phyloP scores from a whole-genome alignment of 2,888 invertebrate genomes.

The Pterobdella sp. region DNA sequence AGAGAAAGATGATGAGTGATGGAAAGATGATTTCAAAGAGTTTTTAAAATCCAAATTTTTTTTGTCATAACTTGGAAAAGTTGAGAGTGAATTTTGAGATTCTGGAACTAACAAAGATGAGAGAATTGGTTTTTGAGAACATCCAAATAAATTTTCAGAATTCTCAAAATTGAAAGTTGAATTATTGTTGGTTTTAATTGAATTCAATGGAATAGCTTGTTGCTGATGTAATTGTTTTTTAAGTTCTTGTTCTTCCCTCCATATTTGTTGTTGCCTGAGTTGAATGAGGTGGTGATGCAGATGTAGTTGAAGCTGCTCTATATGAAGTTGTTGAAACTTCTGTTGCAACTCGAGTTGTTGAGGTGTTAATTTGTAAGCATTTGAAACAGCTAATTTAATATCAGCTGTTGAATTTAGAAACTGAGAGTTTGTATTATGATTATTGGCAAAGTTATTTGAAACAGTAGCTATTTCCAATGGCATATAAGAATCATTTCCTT shows the following conservation, averaged over 20 bases:
- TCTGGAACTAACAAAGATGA: not conserved
- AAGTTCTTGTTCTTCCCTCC: conserved; percentile 10
- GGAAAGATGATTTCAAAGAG: not conserved
- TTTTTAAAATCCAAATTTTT: too few relatives aligned
- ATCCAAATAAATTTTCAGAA: too few relatives aligned
- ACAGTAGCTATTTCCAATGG: too few relatives aligned
- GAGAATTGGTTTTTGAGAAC: not conserved
- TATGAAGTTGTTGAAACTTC: conserved; percentile 22
- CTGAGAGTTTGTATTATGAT: too few relatives aligned
- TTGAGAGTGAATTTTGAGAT: not conserved
- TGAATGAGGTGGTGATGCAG: conserved; percentile 20
- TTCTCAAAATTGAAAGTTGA: too few relatives aligned
- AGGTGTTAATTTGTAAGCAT: not conserved
- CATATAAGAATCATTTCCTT: too few relatives aligned
- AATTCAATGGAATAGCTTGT: not conserved
- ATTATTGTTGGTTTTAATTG: too few relatives aligned
- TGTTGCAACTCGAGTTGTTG: conserved; percentile 17
- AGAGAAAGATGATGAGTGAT: not conserved
- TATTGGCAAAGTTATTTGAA: too few relatives aligned
- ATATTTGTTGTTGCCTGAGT: conserved; percentile 13
- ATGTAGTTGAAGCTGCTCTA: conserved; percentile 19
- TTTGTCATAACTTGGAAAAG: too few relatives aligned
- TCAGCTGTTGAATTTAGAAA: too few relatives aligned
- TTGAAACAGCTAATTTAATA: too few relatives aligned
- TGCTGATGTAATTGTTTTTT: not conserved